A percentile compares a stretch with the other conserved stretches of the same genome.
phyloP scores from a whole-genome alignment of 1,140 invertebrate species.

The Drosophila malerkotliana region DNA sequence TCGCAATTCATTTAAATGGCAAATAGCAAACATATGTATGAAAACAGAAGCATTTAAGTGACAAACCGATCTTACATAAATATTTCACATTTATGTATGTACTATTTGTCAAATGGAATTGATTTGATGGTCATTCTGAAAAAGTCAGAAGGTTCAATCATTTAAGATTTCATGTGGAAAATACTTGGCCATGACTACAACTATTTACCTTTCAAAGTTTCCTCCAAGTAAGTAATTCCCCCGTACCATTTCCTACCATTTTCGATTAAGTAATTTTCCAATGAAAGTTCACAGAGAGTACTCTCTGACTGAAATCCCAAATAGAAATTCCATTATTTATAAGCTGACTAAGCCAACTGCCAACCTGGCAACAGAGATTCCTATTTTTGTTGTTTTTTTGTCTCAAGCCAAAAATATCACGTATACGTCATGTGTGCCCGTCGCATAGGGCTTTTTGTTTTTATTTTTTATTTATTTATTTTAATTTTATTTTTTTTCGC shows the following conservation, averaged over 20 bases:
- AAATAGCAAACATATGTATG: slow-evolving; percentile 19
- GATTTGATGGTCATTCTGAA: slow-evolving; percentile 42
- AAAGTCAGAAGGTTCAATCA: slow-evolving; percentile 37
- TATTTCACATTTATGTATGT: slow-evolving; percentile 3
- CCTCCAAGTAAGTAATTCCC: background rate
- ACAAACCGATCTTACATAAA: slow-evolving; percentile 15
- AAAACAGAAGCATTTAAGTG: slow-evolving; percentile 36
- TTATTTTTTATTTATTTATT: slow-evolving; percentile 4
- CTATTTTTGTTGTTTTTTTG: background rate
- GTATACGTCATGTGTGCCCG: slow-evolving; percentile 49
- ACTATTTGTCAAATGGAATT: slow-evolving; percentile 48
- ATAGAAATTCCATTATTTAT: slow-evolving; percentile 46
- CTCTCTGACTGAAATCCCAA: slow-evolving; percentile 3
- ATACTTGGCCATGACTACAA: background rate
- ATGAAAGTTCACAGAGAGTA: slow-evolving; percentile 26
- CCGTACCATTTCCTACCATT: background rate
- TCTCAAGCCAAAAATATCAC: slow-evolving; percentile 40
- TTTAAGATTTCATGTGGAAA: background rate
- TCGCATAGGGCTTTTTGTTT: slow-evolving; percentile 37
- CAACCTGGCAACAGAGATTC: slow-evolving; percentile 45
- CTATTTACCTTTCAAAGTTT: background rate
- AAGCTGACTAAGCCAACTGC: slow-evolving; percentile 37
- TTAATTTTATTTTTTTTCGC: background rate
- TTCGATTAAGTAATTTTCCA: slow-evolving; percentile 37
- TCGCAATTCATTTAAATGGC: slow-evolving; percentile 69